Evolutionary conservation across 37 sponge, comb jelly and placozoan genomes (phyloP), one percentile per base, ranked within the genome.

Genomic region (Geodia barretti): DNA sequence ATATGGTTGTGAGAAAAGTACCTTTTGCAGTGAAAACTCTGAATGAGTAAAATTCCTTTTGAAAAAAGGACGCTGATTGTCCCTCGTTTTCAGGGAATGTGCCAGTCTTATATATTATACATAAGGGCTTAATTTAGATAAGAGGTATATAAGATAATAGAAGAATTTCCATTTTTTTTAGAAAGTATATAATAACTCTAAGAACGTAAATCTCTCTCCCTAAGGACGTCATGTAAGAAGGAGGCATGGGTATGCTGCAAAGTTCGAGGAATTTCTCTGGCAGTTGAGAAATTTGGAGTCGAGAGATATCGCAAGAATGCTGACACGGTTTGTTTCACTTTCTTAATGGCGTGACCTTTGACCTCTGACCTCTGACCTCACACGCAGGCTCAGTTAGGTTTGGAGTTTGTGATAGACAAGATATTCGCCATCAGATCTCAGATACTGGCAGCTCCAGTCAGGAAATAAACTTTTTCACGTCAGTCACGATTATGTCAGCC

Each of bases 241-340:
- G 38, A 84, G 62, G 93, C 84, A 11, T 95, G 95, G 95, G 79
- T 95, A 31, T 79, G 86, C 42, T 95, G 89, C 28, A 74, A 72
- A 1, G 73, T 95, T 23, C 29, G 23, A 1, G 95, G 95, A 8
- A 31, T 95, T 11, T 91, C 95, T 0, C 28, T 81, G 65, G 89
- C 94, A 41, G 79, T 92, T 36, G 89, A 95, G 47, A 83, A 71
- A 30, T 92, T 92, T 68, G 76, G 91, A 3, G 66, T 66, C n/a
- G 90, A 89, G 41, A 47, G 94, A 62, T 95, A 87, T 70, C 79
- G 87, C 26, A 75, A 72, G 62, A 95, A 95, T 80, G 85, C 87
- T 2, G 41, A 74, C 17, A 95, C 89, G 83, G 95, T 92, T 41
- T 28, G 75, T 73, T 11, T 11, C 40, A 20, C 2, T 19, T 41